Evolutionary conservation across 1,140 invertebrate species (phyloP).

Genomic region (Dysdera silvatica): DNA sequence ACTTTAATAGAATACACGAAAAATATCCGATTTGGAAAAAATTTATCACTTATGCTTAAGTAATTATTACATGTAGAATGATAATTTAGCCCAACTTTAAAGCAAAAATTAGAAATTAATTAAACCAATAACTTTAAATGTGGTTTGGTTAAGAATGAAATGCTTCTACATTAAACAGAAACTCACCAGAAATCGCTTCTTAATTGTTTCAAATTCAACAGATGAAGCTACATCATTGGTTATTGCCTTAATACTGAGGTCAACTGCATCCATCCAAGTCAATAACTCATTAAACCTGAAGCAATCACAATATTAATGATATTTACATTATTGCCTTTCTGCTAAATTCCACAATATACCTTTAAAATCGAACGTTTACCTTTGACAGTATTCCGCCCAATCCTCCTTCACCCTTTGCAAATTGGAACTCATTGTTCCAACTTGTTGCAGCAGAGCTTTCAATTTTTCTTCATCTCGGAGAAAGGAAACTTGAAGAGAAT

Average conservation of each 20-base stretch:
- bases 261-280: slow-evolving; percentile 83
- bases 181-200: slow-evolving; percentile 77
- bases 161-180: too few relatives aligned
- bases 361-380: slow-evolving; percentile 46
- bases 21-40: too few relatives aligned
- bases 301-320: slow-evolving; percentile 7
- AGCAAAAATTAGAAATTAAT: too few relatives aligned
- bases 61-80: too few relatives aligned
- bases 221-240: slow-evolving; percentile 70
- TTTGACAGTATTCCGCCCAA: slow-evolving; percentile 75
- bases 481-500: too few relatives aligned
- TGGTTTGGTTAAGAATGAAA: too few relatives aligned
- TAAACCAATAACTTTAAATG: too few relatives aligned
- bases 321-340: neutral
- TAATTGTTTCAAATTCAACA: slow-evolving; percentile 81
- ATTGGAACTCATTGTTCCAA: slow-evolving; percentile 64
- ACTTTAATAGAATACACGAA: too few relatives aligned
- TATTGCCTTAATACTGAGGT: slow-evolving; percentile 69
- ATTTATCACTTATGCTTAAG: too few relatives aligned
- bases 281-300: slow-evolving; percentile 68
- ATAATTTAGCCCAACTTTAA: too few relatives aligned
- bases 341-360: neutral
- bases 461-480: slow-evolving; percentile 60
- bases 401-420: slow-evolving; percentile 79
- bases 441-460: slow-evolving; percentile 58